A percentile compares a stretch with the other conserved stretches of the same genome.
Evolutionary conservation across 2,888 invertebrate species (phyloP).

Genomic region (Drosophila antonietae): DNA sequence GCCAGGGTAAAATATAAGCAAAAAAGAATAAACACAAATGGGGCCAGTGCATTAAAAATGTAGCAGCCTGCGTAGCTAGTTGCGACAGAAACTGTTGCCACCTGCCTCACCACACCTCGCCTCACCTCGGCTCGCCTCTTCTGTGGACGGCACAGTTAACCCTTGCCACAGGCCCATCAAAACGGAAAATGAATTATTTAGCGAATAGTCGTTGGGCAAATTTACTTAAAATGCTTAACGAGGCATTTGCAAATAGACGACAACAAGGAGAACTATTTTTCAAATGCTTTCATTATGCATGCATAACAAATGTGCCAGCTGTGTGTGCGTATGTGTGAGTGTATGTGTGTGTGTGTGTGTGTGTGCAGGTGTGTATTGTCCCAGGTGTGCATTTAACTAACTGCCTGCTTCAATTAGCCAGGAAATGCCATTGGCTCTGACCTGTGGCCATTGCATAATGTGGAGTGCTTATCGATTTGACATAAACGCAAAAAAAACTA

Average conservation of each 20-base stretch:
- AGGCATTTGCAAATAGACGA: slow-evolving; percentile 50
- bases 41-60: slow-evolving; percentile 67
- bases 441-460: slow-evolving; percentile 67
- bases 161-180: slow-evolving; percentile 50
- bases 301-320: slow-evolving; percentile 45
- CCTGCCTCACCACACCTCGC: slow-evolving; percentile 6
- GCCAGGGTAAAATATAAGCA: neutral
- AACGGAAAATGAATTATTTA: slow-evolving; percentile 68
- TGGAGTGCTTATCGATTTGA: slow-evolving; percentile 50
- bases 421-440: slow-evolving; percentile 27
- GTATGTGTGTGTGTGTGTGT: slow-evolving; percentile 13
- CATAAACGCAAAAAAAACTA: slow-evolving; percentile 26
- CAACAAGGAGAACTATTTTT: slow-evolving; percentile 49
- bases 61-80: slow-evolving; percentile 42
- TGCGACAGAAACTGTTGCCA: slow-evolving; percentile 48
- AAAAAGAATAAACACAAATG: slow-evolving; percentile 39
- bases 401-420: slow-evolving; percentile 57
- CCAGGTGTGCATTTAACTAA: slow-evolving; percentile 64
- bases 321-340: slow-evolving; percentile 8
- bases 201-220: slow-evolving; percentile 59
- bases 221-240: slow-evolving; percentile 73
- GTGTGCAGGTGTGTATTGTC: slow-evolving; percentile 33
- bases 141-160: slow-evolving; percentile 10
- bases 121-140: too few relatives aligned
- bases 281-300: slow-evolving; percentile 66